Base-by-base conservation (phyloP, 2,113 vertebrate species). In the Hippocampus comes region DNA sequence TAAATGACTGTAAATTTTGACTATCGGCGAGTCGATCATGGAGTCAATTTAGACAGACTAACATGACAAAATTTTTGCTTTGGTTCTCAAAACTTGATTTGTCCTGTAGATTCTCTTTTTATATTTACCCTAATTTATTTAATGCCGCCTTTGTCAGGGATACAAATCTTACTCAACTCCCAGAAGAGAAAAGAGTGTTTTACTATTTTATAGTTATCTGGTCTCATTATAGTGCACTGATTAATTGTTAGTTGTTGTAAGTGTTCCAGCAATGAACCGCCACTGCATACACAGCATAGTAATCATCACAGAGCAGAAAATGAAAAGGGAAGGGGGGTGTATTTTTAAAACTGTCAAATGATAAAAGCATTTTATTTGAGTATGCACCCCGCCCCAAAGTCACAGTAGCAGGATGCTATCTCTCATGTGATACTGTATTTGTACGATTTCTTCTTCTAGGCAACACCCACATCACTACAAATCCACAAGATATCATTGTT, bases 11-110 rank as follows among this genome's bases (percentile, higher is more conserved):
- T 56, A 63, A 48, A 66, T 66, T 23, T 66, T 5, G 6, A 46
- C 5, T 25, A 65, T 46, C 21, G 27, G 14, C 10, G 42, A 8
- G 8, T 48, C 41, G 3, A 18, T 8, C 48, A 7, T 17, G 69
- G n/a, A 74, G 66, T 84, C 84, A 79, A 83, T 79, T 68, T 79
- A 86, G 72, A 84, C 68, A 86, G 72, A 84, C 68, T 74, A 23
- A 59, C 48, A 66, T 74, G 56, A 76, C 42, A 72, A 65, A 81
- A 63, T 57, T 23, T 73, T 77, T 27, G 55, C 30, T 64, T 25
- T 14, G 42, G 60, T 76, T 61, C 34, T 30, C 48, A 75, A 49
- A 63, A 74, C 67, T 69, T 53, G 67, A 75, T 84, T 78, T 82
- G 67, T 77, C 76, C 63, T 23, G 46, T 3, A n/a, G 9, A 1